Evolutionary conservation across 2,113 vertebrate species (phyloP).

Genomic region (Seriola aureovittata): DNA sequence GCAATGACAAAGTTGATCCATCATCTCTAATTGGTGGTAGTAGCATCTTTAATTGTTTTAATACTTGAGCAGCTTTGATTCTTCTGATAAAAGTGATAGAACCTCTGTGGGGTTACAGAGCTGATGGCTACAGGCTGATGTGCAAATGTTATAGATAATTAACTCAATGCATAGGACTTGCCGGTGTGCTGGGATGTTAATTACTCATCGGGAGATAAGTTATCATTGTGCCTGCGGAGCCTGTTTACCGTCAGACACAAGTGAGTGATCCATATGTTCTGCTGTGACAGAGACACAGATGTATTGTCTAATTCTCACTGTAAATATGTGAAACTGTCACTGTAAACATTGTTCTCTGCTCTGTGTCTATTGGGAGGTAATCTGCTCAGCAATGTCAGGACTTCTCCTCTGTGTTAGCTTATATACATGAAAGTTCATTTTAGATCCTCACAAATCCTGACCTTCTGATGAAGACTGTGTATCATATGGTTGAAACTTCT

Average conservation of each 20-base stretch:
- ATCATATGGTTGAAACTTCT: neutral
- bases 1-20: too few relatives aligned
- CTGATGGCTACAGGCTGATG: neutral
- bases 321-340: neutral
- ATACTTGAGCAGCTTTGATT: too few relatives aligned
- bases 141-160: conserved; percentile 35
- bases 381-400: neutral
- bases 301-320: conserved; percentile 5
- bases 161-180: conserved; percentile 15
- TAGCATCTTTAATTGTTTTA: too few relatives aligned
- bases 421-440: neutral
- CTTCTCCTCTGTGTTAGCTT: neutral
- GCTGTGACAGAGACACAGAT: conserved; percentile 11
- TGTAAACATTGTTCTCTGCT: conserved; percentile 1
- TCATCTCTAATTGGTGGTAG: too few relatives aligned
- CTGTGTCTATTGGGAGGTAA: neutral
- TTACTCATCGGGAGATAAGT: conserved; percentile 34
- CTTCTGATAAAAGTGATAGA: too few relatives aligned
- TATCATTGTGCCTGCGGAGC: conserved; percentile 10
- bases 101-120: too few relatives aligned
- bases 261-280: conserved; percentile 21
- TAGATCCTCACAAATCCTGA: neutral
- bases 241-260: conserved; percentile 24
- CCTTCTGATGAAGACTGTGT: neutral
- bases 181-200: conserved; percentile 35